Percentiles rank a stretch among this genome's conserved stretches.
These are phyloP conservation scores for Diadumene lineata DNA, from an alignment of 92 coral and sea anemone species.

Conservation along the genomic window DNA sequence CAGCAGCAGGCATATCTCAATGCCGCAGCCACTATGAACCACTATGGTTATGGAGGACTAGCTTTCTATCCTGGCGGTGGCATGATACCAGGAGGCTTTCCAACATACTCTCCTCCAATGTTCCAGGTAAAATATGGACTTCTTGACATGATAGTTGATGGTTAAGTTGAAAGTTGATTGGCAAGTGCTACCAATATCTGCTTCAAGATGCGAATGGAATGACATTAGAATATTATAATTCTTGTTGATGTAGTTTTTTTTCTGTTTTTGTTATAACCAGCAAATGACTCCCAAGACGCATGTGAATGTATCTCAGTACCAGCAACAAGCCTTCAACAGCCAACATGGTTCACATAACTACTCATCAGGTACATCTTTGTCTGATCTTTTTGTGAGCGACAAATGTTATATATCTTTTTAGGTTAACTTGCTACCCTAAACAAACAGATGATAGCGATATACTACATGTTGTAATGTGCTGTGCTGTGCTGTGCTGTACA, in stretches of 20 bases:
- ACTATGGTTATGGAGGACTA: conserved; percentile 83
- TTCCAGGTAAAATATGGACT: conserved; percentile 57
- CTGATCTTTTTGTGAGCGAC: too few species aligned
- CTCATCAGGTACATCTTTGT: conserved; percentile 42
- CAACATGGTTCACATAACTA: conserved; percentile 84
- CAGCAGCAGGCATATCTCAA: conserved; percentile 72
- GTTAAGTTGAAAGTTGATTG: background rate
- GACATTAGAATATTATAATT: too few species aligned
- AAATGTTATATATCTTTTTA: too few species aligned
- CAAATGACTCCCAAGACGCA: conserved; percentile 91
- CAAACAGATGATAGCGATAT: too few species aligned
- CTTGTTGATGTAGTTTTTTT: too few species aligned
- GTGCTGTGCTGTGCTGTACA: too few species aligned
- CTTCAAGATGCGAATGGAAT: too few species aligned
- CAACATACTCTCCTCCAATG: conserved; percentile 78
- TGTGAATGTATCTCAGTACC: conserved; percentile 77
- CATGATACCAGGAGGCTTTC: conserved; percentile 89
- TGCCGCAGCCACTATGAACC: conserved; percentile 72
- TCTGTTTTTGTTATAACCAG: conserved; percentile 20
- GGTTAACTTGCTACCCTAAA: too few species aligned
- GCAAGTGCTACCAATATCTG: too few species aligned
- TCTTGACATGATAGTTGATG: background rate
- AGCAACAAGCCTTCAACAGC: conserved; percentile 63
- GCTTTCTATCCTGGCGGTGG: conserved; percentile 91
- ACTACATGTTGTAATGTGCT: too few species aligned